A percentile compares a stretch with the other conserved stretches of the same genome.
Evolutionary conservation across 2,888 invertebrate genomes (phyloP).

Genomic region (Hypselothyrea guttata): DNA sequence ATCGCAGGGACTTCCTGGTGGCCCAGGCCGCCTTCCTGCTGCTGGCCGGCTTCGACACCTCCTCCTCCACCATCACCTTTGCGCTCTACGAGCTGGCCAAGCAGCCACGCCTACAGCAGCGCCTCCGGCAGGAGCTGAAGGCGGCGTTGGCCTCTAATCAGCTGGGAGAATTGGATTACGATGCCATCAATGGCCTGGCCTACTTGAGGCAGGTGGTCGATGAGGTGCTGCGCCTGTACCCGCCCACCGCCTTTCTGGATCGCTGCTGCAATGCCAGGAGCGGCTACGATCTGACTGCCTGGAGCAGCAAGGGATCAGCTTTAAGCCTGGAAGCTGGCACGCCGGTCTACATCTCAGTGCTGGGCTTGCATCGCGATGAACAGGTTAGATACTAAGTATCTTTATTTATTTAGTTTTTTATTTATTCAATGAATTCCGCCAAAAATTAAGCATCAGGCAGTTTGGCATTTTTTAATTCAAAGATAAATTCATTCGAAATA

Average conservation of each 20-base stretch:
- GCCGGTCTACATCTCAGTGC: constrained; percentile 78
- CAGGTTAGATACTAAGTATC: too few species aligned
- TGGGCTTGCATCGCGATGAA: constrained; percentile 78
- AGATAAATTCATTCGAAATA: too few species aligned
- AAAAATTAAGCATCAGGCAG: too few species aligned
- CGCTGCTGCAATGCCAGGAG: constrained; percentile 69
- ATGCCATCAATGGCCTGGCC: constrained; percentile 80
- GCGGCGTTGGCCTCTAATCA: constrained; percentile 56
- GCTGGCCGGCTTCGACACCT: constrained; percentile 79
- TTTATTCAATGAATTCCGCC: too few species aligned
- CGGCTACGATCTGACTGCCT: constrained; percentile 68
- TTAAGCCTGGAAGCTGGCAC: constrained; percentile 67
- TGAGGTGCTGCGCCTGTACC: constrained; percentile 79
- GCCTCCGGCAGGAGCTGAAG: constrained; percentile 80
- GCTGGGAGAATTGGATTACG: constrained; percentile 79
- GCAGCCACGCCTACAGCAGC: constrained; percentile 79
- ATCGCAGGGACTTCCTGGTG: constrained; percentile 71
- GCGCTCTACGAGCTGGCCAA: constrained; percentile 81
- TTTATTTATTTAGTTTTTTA: too few species aligned
- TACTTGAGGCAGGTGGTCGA: constrained; percentile 82
- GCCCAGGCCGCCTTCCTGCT: constrained; percentile 79
- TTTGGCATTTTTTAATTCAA: too few species aligned
- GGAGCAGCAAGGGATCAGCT: constrained; percentile 37
- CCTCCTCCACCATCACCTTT: constrained; percentile 82
- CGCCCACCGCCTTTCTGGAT: constrained; percentile 79